These are phyloP conservation scores for Phortica okadai DNA, from an alignment of 2,888 invertebrate species.

Conservation along the genomic window DNA sequence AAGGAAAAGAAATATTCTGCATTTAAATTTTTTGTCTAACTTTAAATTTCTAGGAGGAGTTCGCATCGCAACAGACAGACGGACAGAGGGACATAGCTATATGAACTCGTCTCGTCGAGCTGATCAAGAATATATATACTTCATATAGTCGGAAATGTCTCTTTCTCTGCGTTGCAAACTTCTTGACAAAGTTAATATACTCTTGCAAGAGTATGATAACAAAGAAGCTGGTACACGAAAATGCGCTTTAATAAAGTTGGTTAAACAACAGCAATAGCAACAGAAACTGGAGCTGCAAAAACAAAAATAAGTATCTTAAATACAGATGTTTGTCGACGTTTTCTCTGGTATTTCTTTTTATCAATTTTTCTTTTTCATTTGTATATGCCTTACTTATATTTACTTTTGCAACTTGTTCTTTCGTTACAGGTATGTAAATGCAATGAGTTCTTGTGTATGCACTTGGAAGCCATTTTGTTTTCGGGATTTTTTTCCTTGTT, in stretches of 20 bases:
- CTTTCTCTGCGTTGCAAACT: no score
- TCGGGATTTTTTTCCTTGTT: not conserved
- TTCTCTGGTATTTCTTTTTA: conserved; percentile 31
- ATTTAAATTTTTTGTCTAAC: no score
- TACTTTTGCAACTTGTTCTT: conserved; percentile 34
- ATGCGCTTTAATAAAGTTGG: conserved; percentile 59
- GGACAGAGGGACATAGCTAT: no score
- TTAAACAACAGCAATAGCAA: conserved; percentile 53
- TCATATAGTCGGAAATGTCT: no score
- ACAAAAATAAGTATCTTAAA: conserved; percentile 62
- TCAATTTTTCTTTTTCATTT: not conserved
- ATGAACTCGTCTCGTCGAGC: no score
- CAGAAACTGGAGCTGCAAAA: conserved; percentile 25
- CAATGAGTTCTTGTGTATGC: not conserved
- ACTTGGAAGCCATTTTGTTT: conserved; percentile 57
- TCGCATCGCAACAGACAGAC: no score
- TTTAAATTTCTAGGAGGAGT: no score
- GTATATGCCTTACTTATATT: not conserved
- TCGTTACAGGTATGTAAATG: conserved; percentile 57
- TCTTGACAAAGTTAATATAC: no score
- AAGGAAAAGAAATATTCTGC: no score
- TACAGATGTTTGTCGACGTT: conserved; percentile 53
- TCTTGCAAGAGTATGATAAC: not conserved
- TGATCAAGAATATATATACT: no score
- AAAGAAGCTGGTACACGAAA: not conserved